Base-by-base conservation (phyloP, 2,888 invertebrate species). In the Creontiades dilutus region DNA sequence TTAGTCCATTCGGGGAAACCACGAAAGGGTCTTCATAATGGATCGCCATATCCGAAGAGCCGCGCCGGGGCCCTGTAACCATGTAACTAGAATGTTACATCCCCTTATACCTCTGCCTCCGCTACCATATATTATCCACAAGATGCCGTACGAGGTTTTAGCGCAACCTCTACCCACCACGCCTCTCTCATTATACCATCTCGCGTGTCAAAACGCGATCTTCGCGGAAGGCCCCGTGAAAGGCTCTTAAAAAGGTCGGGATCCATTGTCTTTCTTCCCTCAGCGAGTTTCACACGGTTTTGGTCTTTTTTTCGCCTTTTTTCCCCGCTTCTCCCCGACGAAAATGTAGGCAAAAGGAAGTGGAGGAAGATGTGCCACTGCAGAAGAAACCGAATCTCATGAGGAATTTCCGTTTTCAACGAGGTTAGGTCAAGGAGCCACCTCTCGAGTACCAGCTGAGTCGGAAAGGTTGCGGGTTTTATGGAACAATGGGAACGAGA, bases 131-230 rank as follows among this genome's bases (percentile, higher is more conserved):
- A 16, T 14, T 52, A 52, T 52, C 0, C 57, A 57, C 7, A 5
- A 57, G 16, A n/a, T 57, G 19, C 57, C 57, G 57, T 57, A 16
- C n/a, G 57, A n/a, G 57, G 16, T n/a, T 57, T 37, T 37, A 37
- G 37, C 37, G 2, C 37, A 37, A 37, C n/a, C 16, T 57, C 57
- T 57, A n/a, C 7, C 37, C 37, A 16, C 57, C 57, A 57, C 57
- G 57, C 57, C 57, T 57, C 57, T 7, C 16, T 57, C n/a, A 57
- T 57, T 57, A 57, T 16, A 57, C 57, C 57, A 57, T 57, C 57
- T 57, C 57, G 57, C 57, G 57, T 57, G 57, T 57, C 57, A 57
- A 57, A 57, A 57, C n/a, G 57, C 57, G 57, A 57, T 57, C n/a
- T n/a, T n/a, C 57, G 16, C 57, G n/a, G 57, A 57, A n/a, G 57